Evolutionary conservation across 2,797 vertebrate species (phyloP), one percentile per base, ranked within the genome.

Genomic region (Fundulus diaphanus): DNA sequence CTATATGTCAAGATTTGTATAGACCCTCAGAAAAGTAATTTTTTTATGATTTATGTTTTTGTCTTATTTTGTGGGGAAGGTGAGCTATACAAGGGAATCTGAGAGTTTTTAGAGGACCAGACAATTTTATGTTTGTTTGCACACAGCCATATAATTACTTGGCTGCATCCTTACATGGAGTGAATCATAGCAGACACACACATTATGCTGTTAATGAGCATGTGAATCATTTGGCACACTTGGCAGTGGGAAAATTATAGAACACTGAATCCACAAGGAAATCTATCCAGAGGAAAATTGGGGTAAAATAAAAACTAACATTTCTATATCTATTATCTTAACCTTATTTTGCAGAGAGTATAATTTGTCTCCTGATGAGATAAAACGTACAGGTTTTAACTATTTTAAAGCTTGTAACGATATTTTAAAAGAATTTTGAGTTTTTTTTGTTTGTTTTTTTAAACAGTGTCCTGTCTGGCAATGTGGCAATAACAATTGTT

Each of bases 61-160:
- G 44, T 46, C 44, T 46, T 15, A 46, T 46, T 46, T 9, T 46
- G n/a, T 46, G 37, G 5, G 18, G 69, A 42, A 65, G 73, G n/a
- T 49, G 61, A 63, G n/a, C 54, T 49, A 71, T 57, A 18, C 65
- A 68, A n/a, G 29, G 37, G 31, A 69, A 46, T 65, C 49, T 52
- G 65, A 0, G 44, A 48, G 51, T 37, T 52, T 35, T 70, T 37
- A 72, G 73, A 22, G 72, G 72, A 57, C 72, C 18, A 72, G 61
- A 68, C 8, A 56, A 63, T 27, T 68, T 42, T 76, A 79, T 88
- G 82, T 90, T 88, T 91, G 86, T 91, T 91, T 90, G 78, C 81
- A 89, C 81, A 87, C 87, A 90, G 78, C 81, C 81, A 78, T 91
- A 82, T 87, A 92, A 92, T 90, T 83, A 81, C 84, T 90, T 90